Percentiles rank a stretch among this genome's conserved stretches.
phyloP scores from a whole-genome alignment of 2,113 vertebrate genomes.

The Zingel zingel region DNA sequence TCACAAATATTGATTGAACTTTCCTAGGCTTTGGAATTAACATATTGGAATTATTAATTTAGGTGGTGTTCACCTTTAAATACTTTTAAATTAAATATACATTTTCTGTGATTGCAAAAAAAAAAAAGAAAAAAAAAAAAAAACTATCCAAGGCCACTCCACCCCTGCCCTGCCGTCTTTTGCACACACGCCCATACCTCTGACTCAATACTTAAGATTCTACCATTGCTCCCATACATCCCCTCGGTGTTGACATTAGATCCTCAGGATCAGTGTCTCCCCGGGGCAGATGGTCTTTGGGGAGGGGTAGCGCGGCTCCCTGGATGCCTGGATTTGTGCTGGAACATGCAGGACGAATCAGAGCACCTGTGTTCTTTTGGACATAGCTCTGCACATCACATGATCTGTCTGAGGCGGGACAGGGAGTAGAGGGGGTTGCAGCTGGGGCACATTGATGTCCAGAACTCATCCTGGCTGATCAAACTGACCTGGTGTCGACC shows the following conservation, averaged over 20 bases:
- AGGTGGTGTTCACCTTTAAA: neutral
- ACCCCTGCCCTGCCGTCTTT: constrained; percentile 16
- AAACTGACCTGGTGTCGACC: constrained; percentile 53
- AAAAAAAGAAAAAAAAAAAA: constrained; percentile 5
- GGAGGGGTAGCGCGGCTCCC: constrained; percentile 66
- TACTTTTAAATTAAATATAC: neutral
- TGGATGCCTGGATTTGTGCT: constrained; percentile 78
- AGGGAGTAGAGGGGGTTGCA: neutral
- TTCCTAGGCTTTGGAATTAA: too few relatives aligned
- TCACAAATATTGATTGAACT: too few relatives aligned
- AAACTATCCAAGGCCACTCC: constrained; percentile 18
- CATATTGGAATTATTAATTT: too few relatives aligned
- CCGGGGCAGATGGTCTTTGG: constrained; percentile 74
- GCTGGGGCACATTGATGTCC: constrained; percentile 7
- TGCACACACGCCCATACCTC: constrained; percentile 38
- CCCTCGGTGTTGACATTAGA: constrained; percentile 79
- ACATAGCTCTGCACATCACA: constrained; percentile 72
- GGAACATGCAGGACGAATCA: constrained; percentile 83
- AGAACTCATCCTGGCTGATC: constrained; percentile 45
- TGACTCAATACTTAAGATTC: constrained; percentile 73
- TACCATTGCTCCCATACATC: constrained; percentile 68
- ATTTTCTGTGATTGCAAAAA: constrained; percentile 13
- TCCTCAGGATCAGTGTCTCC: constrained; percentile 76
- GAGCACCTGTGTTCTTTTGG: constrained; percentile 83
- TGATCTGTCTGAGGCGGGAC: constrained; percentile 56